Base-by-base conservation (phyloP, 2,113 vertebrate genomes). In the Lepisosteus osseus region DNA sequence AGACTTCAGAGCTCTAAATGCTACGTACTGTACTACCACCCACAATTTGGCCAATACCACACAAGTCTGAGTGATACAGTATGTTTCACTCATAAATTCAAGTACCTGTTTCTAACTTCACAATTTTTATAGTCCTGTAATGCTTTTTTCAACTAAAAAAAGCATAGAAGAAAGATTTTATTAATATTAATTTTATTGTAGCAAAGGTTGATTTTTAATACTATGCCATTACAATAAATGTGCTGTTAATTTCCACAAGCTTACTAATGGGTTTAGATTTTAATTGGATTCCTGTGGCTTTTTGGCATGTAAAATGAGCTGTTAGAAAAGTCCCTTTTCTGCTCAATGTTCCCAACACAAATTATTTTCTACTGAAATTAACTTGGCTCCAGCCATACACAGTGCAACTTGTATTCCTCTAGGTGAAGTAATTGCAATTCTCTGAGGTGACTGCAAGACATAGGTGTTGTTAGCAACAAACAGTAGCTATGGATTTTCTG, bases 231-330 rank as follows among this genome's bases (percentile, higher is more conserved):
- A 61, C 56, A 70, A 47, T 61, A 54, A 59, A 70, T n/a, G 42
- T 61, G 43, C 56, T 3, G n/a, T 70, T 44, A 14, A 45, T 70
- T 70, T 61, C 57, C 42, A 41, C 40, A 8, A 70, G 41, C 55
- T 41, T 55, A 61, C n/a, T 70, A 70, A 61, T 17, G 55, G 56
- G 42, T 61, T 42, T 29, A 70, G 68, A 41, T 45, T 61, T 61
- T 70, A 70, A 70, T 61, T 70, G 68, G 56, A 61, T 70, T 70
- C 68, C 57, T 70, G 56, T 70, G 68, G 67, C 67, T 69, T 69
- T 68, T 69, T 69, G 51, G 55, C 57, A 70, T 61, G 57, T 61
- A 70, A 61, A 57, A 70, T 14, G 43, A 70, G 42, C 57, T 61
- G 68, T 54, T 70, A 61, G 68, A 68, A 70, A 45, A 61, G 42